Evolutionary conservation across 2,888 invertebrate genomes (phyloP).

Genomic region (Alloplasta piceator): DNA sequence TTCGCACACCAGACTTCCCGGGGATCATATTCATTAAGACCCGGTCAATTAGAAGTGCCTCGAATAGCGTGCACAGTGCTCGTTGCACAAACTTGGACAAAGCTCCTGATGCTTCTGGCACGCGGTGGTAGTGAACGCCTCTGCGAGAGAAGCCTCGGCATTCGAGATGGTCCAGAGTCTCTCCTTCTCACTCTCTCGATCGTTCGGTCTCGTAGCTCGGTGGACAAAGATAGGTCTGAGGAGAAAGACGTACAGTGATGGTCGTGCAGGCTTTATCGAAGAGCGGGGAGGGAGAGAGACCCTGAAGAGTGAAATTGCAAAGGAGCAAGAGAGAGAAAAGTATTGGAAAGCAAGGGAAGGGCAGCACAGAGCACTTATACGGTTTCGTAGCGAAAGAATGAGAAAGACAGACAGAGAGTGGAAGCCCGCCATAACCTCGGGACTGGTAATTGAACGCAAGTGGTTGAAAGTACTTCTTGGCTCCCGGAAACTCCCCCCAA

Average conservation of each 20-base stretch:
- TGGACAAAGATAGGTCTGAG: slow-evolving; percentile 57
- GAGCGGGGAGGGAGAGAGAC: slow-evolving; percentile 47
- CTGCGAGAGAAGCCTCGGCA: slow-evolving; percentile 37
- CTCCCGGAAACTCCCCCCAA: slow-evolving; percentile 60
- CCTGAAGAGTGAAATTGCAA: slow-evolving; percentile 50
- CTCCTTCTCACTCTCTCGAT: background rate
- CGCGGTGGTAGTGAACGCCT: slow-evolving; percentile 23
- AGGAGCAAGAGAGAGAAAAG: slow-evolving; percentile 43
- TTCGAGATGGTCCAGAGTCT: slow-evolving; percentile 39
- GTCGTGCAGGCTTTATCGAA: slow-evolving; percentile 59
- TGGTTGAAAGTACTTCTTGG: slow-evolving; percentile 78
- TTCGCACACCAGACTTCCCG: slow-evolving; percentile 47
- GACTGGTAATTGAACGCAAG: slow-evolving; percentile 80
- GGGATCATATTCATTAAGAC: slow-evolving; percentile 75
- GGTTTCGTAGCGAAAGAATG: slow-evolving; percentile 50
- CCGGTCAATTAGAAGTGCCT: slow-evolving; percentile 75
- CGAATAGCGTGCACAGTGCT: slow-evolving; percentile 70
- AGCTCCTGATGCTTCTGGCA: slow-evolving; percentile 58
- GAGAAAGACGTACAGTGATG: slow-evolving; percentile 57
- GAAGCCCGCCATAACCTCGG: slow-evolving; percentile 77
- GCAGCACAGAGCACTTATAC: slow-evolving; percentile 50
- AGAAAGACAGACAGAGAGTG: slow-evolving; percentile 60
- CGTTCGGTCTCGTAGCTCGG: slow-evolving; percentile 23
- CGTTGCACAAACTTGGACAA: slow-evolving; percentile 70
- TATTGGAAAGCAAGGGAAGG: slow-evolving; percentile 51